These are phyloP conservation scores for Oligia strigilis DNA, from an alignment of 2,888 invertebrate genomes.

Conservation along the genomic window DNA sequence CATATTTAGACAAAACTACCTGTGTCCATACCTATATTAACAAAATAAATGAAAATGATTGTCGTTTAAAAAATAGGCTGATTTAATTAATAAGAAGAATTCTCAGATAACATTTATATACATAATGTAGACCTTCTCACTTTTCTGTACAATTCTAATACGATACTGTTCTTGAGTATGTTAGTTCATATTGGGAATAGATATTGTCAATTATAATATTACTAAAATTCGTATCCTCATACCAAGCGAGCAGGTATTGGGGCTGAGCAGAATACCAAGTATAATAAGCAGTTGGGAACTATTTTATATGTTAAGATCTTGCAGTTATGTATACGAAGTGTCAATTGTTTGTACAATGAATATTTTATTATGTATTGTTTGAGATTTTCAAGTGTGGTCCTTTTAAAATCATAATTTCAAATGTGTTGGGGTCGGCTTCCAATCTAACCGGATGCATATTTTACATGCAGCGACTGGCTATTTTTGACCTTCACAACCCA, in stretches of 20 bases:
- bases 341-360: neutral
- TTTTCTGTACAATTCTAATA: neutral
- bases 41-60: too few species aligned
- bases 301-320: neutral
- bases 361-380: neutral
- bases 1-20: too few species aligned
- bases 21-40: too few species aligned
- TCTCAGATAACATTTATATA: too few species aligned
- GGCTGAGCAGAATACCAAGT: conserved; percentile 31
- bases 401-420: neutral
- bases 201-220: conserved; percentile 50
- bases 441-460: neutral
- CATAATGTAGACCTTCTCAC: conserved; percentile 27
- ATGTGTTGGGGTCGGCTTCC: neutral
- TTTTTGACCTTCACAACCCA: neutral
- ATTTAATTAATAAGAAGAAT: too few species aligned
- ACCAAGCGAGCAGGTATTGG: neutral
- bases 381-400: neutral
- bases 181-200: conserved; percentile 49
- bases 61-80: too few species aligned
- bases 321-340: conserved; percentile 1
- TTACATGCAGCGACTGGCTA: neutral
- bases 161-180: conserved; percentile 30
- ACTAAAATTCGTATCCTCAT: conserved; percentile 38
- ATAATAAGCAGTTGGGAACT: neutral